Conservation (phyloP, 2,888 invertebrate species). For the Xestia c-nigrum region DNA sequence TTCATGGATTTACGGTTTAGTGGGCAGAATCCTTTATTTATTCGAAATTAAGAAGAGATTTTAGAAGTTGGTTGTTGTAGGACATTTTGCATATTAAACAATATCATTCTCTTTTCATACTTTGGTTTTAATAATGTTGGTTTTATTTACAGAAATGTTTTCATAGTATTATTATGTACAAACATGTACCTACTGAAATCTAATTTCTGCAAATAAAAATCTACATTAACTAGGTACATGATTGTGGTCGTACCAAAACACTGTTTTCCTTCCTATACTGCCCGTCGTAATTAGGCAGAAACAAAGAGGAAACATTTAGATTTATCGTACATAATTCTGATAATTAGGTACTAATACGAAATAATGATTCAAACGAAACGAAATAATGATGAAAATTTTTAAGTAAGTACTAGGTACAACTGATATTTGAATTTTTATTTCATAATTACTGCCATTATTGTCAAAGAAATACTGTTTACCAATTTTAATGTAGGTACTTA, state of each 20-base stretch:
- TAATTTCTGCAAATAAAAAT: slow-evolving; percentile 1
- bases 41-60: background rate
- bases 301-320: slow-evolving; percentile 5
- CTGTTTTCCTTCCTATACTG: slow-evolving; percentile 16
- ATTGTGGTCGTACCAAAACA: background rate
- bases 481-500: background rate
- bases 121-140: background rate
- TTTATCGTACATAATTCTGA: background rate
- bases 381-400: background rate
- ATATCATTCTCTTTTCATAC: background rate
- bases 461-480: background rate
- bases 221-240: background rate
- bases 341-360: background rate
- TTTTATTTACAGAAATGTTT: background rate
- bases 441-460: background rate
- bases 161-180: background rate
- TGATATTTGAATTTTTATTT: slow-evolving; percentile 7
- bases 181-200: background rate
- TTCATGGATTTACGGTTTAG: background rate
- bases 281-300: background rate
- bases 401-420: background rate
- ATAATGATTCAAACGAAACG: background rate
- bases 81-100: background rate
- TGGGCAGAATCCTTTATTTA: background rate
- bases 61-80: background rate